phyloP scores from a whole-genome alignment of 2,113 vertebrate species.

The Alligator sinensis region DNA sequence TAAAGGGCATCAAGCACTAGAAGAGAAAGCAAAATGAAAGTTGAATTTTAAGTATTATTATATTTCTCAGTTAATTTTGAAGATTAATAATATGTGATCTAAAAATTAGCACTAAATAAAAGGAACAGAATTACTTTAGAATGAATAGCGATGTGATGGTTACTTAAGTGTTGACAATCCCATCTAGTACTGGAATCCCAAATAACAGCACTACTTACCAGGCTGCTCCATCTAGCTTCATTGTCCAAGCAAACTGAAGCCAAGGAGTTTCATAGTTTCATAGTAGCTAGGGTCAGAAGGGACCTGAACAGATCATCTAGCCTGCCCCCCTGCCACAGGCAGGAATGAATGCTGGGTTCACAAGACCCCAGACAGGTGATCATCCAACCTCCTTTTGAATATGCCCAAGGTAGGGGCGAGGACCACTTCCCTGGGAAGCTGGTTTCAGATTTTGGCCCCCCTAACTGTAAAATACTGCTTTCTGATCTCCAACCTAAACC shows the following conservation, averaged over 20 bases:
- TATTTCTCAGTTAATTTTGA: not conserved
- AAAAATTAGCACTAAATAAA: not conserved
- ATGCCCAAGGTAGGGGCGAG: too few relatives aligned
- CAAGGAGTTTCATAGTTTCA: not conserved
- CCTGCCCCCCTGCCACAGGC: too few relatives aligned
- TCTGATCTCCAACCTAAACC: too few relatives aligned
- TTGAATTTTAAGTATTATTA: not conserved
- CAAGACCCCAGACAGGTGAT: too few relatives aligned
- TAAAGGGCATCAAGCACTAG: conserved; percentile 90
- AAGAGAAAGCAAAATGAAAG: not conserved
- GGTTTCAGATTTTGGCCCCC: too few relatives aligned
- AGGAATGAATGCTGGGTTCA: too few relatives aligned
- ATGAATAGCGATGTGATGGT: too few relatives aligned
- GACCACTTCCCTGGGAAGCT: too few relatives aligned
- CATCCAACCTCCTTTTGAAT: too few relatives aligned
- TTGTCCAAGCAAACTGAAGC: not conserved
- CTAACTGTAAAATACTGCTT: too few relatives aligned
- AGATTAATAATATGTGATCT: not conserved
- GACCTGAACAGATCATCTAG: too few relatives aligned
- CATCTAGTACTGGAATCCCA: not conserved
- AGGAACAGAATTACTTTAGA: not conserved
- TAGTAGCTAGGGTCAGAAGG: not conserved
- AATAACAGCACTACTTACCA: not conserved
- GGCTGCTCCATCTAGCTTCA: not conserved
- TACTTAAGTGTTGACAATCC: too few relatives aligned